Evolutionary conservation across 2,888 invertebrate species (phyloP).

Genomic region (Tiliacea aurago): DNA sequence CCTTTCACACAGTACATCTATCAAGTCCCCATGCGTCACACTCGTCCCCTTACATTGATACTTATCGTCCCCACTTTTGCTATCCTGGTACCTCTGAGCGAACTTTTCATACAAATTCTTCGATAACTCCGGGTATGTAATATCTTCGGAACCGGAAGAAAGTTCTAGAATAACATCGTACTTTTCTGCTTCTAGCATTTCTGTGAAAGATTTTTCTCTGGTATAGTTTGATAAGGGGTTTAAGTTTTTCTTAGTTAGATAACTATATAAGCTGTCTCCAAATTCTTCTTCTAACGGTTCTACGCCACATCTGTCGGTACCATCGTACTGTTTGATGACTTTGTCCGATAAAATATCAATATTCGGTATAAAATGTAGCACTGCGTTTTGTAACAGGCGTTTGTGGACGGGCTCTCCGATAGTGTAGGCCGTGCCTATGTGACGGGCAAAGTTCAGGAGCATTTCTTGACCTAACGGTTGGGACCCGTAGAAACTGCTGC

Average conservation of each 20-base stretch:
- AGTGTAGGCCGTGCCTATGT: conserved; percentile 93
- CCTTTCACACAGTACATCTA: conserved; percentile 91
- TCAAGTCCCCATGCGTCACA: conserved; percentile 85
- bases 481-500: conserved; percentile 95
- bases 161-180: conserved; percentile 94
- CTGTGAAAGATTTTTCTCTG: conserved; percentile 91
- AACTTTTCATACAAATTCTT: conserved; percentile 86
- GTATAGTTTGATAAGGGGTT: conserved; percentile 85
- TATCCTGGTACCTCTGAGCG: conserved; percentile 85
- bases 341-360: conserved; percentile 80
- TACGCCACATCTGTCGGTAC: conserved; percentile 79
- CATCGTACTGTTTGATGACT: conserved; percentile 76
- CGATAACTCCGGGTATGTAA: conserved; percentile 87
- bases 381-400: conserved; percentile 92
- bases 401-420: conserved; percentile 92
- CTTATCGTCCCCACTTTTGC: conserved; percentile 79
- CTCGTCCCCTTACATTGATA: conserved; percentile 76
- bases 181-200: conserved; percentile 91
- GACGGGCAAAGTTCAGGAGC: conserved; percentile 94
- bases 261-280: conserved; percentile 91
- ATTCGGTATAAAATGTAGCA: conserved; percentile 95
- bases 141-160: conserved; percentile 93
- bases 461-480: conserved; percentile 97
- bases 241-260: conserved; percentile 81
- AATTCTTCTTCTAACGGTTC: conserved; percentile 90